Conservation (phyloP, 2,797 vertebrate species). For the Enteromius anoplus region DNA sequence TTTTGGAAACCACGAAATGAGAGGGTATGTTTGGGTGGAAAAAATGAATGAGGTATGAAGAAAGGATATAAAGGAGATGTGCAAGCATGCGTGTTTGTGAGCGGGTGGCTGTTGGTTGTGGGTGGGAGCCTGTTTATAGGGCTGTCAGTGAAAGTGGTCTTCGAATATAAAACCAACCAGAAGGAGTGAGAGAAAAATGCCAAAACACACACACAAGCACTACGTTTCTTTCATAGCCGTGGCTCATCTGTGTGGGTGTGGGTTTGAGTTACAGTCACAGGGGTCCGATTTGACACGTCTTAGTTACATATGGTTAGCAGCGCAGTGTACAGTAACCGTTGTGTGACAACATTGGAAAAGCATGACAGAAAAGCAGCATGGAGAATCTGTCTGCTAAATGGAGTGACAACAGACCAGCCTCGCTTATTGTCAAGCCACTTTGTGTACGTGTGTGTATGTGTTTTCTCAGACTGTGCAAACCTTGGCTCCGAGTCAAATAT, state of each 20-base stretch:
- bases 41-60: slow-evolving; percentile 19
- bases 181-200: slow-evolving; percentile 36
- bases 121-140: slow-evolving; percentile 35
- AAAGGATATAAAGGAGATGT: slow-evolving; percentile 13
- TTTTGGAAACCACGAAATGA: slow-evolving; percentile 15
- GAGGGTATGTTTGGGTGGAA: slow-evolving; percentile 23
- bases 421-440: slow-evolving; percentile 33
- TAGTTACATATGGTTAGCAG: slow-evolving; percentile 53
- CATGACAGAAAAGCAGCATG: slow-evolving; percentile 41
- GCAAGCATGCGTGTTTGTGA: not conserved
- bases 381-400: slow-evolving; percentile 50
- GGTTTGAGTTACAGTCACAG: slow-evolving; percentile 46
- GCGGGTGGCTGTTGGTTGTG: slow-evolving; percentile 25
- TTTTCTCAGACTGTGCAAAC: slow-evolving; percentile 23
- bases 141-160: slow-evolving; percentile 29
- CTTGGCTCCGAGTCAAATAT: slow-evolving; percentile 29
- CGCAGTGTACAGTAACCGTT: slow-evolving; percentile 38
- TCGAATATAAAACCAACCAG: slow-evolving; percentile 25
- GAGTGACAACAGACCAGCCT: slow-evolving; percentile 45
- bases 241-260: slow-evolving; percentile 41
- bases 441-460: slow-evolving; percentile 40
- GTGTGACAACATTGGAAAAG: slow-evolving; percentile 48
- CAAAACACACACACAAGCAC: slow-evolving; percentile 17
- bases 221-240: not conserved
- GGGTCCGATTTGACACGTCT: slow-evolving; percentile 53